Evolutionary conservation across 2,888 invertebrate species (phyloP).

Genomic region (Lacanobia oleracea): DNA sequence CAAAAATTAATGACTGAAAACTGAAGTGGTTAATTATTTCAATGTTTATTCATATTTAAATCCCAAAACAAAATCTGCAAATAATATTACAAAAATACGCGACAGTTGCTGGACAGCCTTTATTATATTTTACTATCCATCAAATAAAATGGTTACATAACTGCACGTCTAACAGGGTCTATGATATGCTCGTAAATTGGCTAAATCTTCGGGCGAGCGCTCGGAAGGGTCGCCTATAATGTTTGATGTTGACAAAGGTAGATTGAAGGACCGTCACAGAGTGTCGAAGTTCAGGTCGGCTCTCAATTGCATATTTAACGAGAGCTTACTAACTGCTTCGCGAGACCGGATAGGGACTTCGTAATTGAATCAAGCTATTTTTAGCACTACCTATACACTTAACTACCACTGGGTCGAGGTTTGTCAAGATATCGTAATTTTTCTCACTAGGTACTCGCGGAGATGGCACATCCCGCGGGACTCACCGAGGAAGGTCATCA

Average conservation of each 20-base stretch:
- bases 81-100: background rate
- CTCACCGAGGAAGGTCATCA: slow-evolving; percentile 30
- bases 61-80: background rate
- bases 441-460: slow-evolving; percentile 26
- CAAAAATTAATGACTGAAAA: background rate
- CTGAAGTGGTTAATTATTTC: background rate
- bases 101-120: background rate
- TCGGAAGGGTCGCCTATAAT: slow-evolving; percentile 43
- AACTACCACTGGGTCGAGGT: slow-evolving; percentile 38
- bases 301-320: slow-evolving; percentile 81
- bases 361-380: slow-evolving; percentile 66
- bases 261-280: slow-evolving; percentile 50
- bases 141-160: slow-evolving; percentile 53
- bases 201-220: slow-evolving; percentile 31
- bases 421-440: slow-evolving; percentile 46
- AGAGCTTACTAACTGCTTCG: slow-evolving; percentile 73
- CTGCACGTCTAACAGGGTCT: slow-evolving; percentile 36
- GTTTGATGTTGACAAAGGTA: slow-evolving; percentile 56
- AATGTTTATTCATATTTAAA: slow-evolving; percentile 3
- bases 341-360: slow-evolving; percentile 52
- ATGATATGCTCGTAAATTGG: slow-evolving; percentile 45
- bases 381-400: slow-evolving; percentile 53
- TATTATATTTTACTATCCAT: slow-evolving; percentile 43
- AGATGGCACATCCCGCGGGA: slow-evolving; percentile 46
- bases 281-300: slow-evolving; percentile 31